Conservation (phyloP, 2,113 vertebrate genomes). For the Mirza zaza region DNA sequence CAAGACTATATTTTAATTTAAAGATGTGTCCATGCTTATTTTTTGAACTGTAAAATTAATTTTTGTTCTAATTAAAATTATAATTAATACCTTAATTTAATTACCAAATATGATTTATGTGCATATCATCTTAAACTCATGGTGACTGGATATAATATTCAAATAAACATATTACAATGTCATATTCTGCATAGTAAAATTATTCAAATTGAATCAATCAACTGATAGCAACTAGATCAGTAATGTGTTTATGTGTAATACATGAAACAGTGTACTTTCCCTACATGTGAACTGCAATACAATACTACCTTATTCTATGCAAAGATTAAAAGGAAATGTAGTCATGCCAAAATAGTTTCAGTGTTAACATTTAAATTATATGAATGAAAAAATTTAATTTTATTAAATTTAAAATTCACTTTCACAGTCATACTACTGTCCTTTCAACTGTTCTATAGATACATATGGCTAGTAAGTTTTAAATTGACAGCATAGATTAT, state of each 20-base stretch:
- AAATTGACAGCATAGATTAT: neutral
- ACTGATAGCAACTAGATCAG: neutral
- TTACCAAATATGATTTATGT: neutral
- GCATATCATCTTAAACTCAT: neutral
- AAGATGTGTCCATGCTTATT: neutral
- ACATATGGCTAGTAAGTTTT: neutral
- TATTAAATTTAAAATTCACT: neutral
- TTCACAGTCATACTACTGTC: neutral
- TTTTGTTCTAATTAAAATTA: neutral
- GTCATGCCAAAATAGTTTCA: neutral
- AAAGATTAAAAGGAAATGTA: neutral
- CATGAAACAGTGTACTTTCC: neutral
- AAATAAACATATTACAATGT: neutral
- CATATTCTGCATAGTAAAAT: neutral
- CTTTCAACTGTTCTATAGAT: neutral
- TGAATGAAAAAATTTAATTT: neutral
- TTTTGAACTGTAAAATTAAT: neutral
- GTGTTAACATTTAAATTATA: neutral
- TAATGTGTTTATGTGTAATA: neutral
- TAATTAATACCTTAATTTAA: neutral
- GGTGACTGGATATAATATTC: neutral
- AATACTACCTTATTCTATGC: neutral
- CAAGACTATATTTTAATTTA: neutral
- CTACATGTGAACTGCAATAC: neutral
- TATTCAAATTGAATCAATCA: neutral